Evolutionary conservation across 2,888 invertebrate genomes (phyloP).

Genomic region (Eupithecia inturbata): DNA sequence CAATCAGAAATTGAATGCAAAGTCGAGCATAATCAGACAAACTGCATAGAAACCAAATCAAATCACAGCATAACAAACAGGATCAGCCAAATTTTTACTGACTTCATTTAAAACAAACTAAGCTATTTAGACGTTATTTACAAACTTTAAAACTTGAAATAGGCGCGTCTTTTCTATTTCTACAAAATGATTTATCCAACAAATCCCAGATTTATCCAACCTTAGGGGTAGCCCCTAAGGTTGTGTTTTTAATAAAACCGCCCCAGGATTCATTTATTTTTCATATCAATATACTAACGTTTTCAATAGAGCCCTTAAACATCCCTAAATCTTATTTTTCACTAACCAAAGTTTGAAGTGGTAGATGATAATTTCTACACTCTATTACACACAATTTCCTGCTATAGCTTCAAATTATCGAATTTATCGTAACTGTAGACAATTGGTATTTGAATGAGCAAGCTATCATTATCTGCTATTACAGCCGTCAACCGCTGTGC

Average conservation of each 20-base stretch:
- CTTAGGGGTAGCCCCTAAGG: too few species aligned
- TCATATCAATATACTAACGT: too few species aligned
- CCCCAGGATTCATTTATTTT: too few species aligned
- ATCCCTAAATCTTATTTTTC: too few species aligned
- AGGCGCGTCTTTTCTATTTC: not conserved
- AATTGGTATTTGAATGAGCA: conserved; percentile 56
- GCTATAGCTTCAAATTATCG: conserved; percentile 58
- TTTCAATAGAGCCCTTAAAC: too few species aligned
- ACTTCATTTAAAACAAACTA: not conserved
- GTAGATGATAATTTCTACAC: not conserved
- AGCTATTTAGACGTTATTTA: not conserved
- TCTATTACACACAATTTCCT: not conserved
- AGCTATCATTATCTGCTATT: conserved; percentile 60
- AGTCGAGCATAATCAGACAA: conserved; percentile 32
- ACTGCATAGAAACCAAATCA: conserved; percentile 41
- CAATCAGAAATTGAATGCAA: conserved; percentile 34
- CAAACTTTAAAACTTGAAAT: not conserved
- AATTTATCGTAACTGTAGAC: conserved; percentile 64
- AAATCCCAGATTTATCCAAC: too few species aligned
- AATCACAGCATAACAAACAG: conserved; percentile 1
- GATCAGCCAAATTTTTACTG: not conserved
- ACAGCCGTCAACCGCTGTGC: conserved; percentile 64
- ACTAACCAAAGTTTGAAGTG: too few species aligned
- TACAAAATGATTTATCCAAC: too few species aligned
- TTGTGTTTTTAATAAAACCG: too few species aligned